Percentiles rank a stretch among this genome's conserved stretches.
phyloP scores from a whole-genome alignment of 2,888 invertebrate genomes.

The Stegana nigrithorax region DNA sequence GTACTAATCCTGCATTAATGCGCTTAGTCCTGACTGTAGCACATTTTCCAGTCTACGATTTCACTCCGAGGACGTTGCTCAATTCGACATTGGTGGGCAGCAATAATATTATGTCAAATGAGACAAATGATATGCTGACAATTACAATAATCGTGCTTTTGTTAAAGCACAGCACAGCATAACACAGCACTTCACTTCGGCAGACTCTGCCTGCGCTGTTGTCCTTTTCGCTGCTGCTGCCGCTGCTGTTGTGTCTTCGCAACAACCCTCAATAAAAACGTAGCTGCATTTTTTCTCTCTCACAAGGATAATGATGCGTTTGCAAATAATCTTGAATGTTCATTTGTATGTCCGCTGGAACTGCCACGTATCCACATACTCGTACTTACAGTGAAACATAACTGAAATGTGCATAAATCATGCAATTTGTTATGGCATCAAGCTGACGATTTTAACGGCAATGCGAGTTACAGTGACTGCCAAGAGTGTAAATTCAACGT shows the following conservation, averaged over 20 bases:
- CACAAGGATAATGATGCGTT: constrained; percentile 20
- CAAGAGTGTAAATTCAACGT: not conserved
- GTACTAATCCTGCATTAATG: no score
- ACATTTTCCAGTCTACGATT: no score
- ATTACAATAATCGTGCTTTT: constrained; percentile 10
- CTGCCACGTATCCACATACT: not conserved
- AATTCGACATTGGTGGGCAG: no score
- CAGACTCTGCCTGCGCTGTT: no score
- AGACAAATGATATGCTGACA: constrained; percentile 13
- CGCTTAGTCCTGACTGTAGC: no score
- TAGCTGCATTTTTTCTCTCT: constrained; percentile 2
- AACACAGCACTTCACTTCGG: no score
- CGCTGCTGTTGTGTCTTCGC: not conserved
- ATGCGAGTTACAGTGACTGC: no score
- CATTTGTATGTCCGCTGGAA: not conserved
- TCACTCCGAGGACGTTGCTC: no score
- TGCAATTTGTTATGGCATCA: constrained; percentile 9
- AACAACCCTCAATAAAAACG: not conserved
- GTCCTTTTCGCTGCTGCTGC: no score
- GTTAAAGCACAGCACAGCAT: no score
- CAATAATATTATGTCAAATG: no score
- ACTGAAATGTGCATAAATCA: constrained; percentile 17
- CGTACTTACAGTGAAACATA: not conserved
- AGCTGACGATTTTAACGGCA: not conserved
- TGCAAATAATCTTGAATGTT: constrained; percentile 17